A percentile compares a stretch with the other conserved stretches of the same genome.
These are phyloP conservation scores for Micrasema minimum DNA, from an alignment of 1,140 invertebrate genomes.

Conservation along the genomic window DNA sequence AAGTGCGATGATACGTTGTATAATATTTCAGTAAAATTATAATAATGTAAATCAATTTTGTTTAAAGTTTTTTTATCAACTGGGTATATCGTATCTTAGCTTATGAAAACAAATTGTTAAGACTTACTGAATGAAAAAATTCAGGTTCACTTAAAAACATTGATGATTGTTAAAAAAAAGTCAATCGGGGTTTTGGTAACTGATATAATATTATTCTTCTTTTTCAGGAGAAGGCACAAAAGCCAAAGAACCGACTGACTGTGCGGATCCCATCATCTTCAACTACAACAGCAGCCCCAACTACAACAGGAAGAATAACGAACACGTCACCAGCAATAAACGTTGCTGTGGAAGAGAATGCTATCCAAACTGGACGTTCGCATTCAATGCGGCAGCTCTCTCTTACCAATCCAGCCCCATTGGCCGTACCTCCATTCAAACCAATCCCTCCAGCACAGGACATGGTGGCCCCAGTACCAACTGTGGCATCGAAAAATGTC, in stretches of 20 bases:
- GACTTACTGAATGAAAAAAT: no score
- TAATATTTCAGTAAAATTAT: no score
- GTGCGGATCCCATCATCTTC: slow-evolving; percentile 52
- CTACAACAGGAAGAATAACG: no score
- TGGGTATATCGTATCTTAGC: no score
- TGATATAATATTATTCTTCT: slow-evolving; percentile 21
- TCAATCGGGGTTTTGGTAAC: no score
- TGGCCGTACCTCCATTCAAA: slow-evolving; percentile 78
- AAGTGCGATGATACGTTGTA: no score
- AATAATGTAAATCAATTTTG: no score
- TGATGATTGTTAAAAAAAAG: no score
- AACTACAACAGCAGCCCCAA: neutral
- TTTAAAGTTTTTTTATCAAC: no score
- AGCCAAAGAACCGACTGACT: slow-evolving; percentile 47
- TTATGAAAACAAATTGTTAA: no score
- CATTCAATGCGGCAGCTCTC: slow-evolving; percentile 58
- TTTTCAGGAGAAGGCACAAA: slow-evolving; percentile 41
- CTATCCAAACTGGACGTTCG: slow-evolving; percentile 30
- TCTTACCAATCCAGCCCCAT: slow-evolving; percentile 65
- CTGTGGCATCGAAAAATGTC: slow-evolving; percentile 57
- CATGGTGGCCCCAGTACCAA: slow-evolving; percentile 61
- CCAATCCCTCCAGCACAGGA: slow-evolving; percentile 75
- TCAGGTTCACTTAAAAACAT: no score
- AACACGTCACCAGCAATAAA: neutral
- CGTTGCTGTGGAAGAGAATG: slow-evolving; percentile 18